Evolutionary conservation across 1,140 invertebrate species (phyloP).

Genomic region (Archegozetes longisetosus): DNA sequence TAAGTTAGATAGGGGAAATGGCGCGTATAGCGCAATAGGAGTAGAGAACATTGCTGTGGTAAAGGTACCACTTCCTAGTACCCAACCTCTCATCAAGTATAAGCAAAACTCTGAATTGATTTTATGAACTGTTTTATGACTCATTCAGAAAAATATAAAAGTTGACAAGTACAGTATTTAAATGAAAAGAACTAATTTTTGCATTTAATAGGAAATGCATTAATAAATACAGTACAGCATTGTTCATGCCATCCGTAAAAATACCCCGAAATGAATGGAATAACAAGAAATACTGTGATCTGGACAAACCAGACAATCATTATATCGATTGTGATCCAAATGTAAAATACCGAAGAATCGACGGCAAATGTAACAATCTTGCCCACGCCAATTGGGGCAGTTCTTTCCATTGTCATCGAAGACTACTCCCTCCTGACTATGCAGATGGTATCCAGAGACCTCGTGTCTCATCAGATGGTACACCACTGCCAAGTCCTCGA

Average conservation of each 20-base stretch:
- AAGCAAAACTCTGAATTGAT: too few relatives aligned
- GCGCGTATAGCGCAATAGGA: too few relatives aligned
- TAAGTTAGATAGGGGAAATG: too few relatives aligned
- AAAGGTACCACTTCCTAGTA: too few relatives aligned
- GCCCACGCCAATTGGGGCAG: slow-evolving; percentile 74
- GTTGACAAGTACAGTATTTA: too few relatives aligned
- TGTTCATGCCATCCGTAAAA: background rate
- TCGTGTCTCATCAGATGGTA: slow-evolving; percentile 21
- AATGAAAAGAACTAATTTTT: too few relatives aligned
- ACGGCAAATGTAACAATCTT: slow-evolving; percentile 80
- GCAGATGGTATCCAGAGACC: slow-evolving; percentile 34
- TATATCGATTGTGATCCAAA: slow-evolving; percentile 6
- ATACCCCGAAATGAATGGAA: slow-evolving; percentile 9
- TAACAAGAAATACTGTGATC: slow-evolving; percentile 11
- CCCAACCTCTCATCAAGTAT: too few relatives aligned
- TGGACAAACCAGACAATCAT: background rate
- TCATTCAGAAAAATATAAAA: too few relatives aligned
- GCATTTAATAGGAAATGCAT: slow-evolving; percentile 10
- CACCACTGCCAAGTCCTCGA: slow-evolving; percentile 33
- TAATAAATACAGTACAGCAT: background rate
- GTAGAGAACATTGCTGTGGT: too few relatives aligned
- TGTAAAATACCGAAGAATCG: slow-evolving; percentile 59
- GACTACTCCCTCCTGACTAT: slow-evolving; percentile 45
- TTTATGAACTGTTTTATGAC: too few relatives aligned
- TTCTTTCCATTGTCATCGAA: slow-evolving; percentile 31